Evolutionary conservation across 2,797 vertebrate genomes (phyloP).

Genomic region (Amniataba percoides): DNA sequence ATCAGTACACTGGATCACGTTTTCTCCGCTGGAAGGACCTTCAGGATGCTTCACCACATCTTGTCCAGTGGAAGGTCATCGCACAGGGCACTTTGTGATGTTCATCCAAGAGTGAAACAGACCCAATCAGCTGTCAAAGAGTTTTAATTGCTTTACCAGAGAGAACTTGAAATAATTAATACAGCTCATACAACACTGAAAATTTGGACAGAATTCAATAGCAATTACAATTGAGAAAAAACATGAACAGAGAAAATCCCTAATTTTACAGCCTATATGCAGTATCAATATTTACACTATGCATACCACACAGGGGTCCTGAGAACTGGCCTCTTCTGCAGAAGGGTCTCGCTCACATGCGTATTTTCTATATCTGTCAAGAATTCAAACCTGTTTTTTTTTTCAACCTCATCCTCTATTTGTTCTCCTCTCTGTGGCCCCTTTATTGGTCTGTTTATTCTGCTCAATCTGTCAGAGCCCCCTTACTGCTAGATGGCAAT

Average conservation of each 20-base stretch:
- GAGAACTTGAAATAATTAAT: not conserved
- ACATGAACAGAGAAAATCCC: not conserved
- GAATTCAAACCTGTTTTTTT: constrained; percentile 33
- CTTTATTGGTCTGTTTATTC: constrained; percentile 42
- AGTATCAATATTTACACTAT: constrained; percentile 25
- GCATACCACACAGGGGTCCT: constrained; percentile 10
- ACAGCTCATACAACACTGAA: not conserved
- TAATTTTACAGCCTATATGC: constrained; percentile 15
- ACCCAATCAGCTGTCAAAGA: constrained; percentile 5
- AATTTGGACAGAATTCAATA: not conserved
- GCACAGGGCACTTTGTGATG: no score
- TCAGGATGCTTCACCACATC: no score
- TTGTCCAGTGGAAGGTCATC: no score
- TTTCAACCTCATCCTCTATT: constrained; percentile 23
- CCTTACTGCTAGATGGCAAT: constrained; percentile 36
- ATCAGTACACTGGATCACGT: no score
- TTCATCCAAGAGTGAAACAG: not conserved
- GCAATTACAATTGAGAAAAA: not conserved
- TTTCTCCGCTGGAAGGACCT: no score
- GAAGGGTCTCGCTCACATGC: constrained; percentile 9
- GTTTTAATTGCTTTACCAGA: not conserved
- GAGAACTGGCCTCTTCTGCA: constrained; percentile 43
- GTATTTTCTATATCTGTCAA: constrained; percentile 31
- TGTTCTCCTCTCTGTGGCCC: constrained; percentile 25
- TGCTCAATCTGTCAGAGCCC: constrained; percentile 35